Base-by-base conservation (phyloP, 2,888 invertebrate species). In the Endotricha flammealis region DNA sequence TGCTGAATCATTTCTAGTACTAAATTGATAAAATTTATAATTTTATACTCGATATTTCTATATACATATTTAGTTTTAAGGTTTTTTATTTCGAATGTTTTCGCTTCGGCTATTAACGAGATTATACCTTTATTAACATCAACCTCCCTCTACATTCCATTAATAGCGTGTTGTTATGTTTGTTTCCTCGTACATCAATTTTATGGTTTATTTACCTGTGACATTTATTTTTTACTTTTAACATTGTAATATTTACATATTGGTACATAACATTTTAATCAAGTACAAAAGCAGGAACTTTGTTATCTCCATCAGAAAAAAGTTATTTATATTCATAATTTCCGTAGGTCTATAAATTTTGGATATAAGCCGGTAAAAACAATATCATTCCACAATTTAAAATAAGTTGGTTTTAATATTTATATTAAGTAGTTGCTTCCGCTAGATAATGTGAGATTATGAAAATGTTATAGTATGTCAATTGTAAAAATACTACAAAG, bases 341-440 rank as follows among this genome's bases (percentile, higher is more conserved):
- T n/a, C n/a, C n/a, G n/a, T n/a, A n/a, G n/a, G n/a, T n/a, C n/a
- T n/a, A n/a, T n/a, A n/a, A n/a, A n/a, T n/a, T n/a, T n/a, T n/a
- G n/a, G n/a, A n/a, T n/a, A n/a, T n/a, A n/a, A n/a, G n/a, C n/a
- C n/a, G n/a, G 20, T 20, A 20, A 40, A 31, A 38, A 41, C 29
- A 39, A 41, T 50, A 53, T 55, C 59, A 63, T 63, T 63, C 61
- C 64, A 63, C 45, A 38, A 46, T 47, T 41, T 46, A 37, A 36
- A 33, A 42, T 28, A 29, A 38, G 27, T 39, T 29, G 30, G 22
- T 38, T 39, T 27, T 12, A 39, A 40, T 35, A n/a, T n/a, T n/a
- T n/a, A n/a, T n/a, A n/a, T 35, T 53, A 55, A 45, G 45, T 55
- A 64, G 64, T 53, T 48, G 12, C 48, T 42, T 41, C 48, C 55